phyloP scores from a whole-genome alignment of 2,113 vertebrate species.

The Coptodon bakossiorum region DNA sequence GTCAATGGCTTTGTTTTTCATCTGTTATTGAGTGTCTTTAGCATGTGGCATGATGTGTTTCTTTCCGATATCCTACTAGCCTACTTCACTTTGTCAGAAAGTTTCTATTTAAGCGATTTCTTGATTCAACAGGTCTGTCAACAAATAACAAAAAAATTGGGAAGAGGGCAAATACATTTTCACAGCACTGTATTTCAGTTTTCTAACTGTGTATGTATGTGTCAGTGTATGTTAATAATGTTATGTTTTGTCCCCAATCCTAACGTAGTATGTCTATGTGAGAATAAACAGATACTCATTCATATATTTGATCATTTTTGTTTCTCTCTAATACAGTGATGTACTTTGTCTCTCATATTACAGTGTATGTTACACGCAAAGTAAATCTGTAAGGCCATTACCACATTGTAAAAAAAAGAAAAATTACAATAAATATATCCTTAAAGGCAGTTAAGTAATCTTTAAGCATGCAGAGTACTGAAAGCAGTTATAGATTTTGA shows the following conservation, averaged over 20 bases:
- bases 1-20: neutral
- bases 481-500: neutral
- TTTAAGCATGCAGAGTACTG: neutral
- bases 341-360: conserved; percentile 27
- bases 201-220: neutral
- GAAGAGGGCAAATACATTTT: neutral
- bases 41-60: neutral
- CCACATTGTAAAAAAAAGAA: neutral
- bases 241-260: neutral
- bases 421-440: neutral
- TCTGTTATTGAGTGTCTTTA: neutral
- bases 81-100: neutral
- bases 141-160: neutral
- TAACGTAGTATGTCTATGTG: neutral
- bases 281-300: neutral
- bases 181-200: neutral
- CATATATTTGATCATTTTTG: neutral
- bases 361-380: neutral
- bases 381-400: neutral
- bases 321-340: neutral
- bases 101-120: neutral
- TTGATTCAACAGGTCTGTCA: neutral
- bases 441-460: neutral
- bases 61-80: neutral
- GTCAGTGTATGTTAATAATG: neutral